Evolutionary conservation across 2,113 vertebrate genomes (phyloP), one percentile per base, ranked within the genome.

Genomic region (Rhea pennata): DNA sequence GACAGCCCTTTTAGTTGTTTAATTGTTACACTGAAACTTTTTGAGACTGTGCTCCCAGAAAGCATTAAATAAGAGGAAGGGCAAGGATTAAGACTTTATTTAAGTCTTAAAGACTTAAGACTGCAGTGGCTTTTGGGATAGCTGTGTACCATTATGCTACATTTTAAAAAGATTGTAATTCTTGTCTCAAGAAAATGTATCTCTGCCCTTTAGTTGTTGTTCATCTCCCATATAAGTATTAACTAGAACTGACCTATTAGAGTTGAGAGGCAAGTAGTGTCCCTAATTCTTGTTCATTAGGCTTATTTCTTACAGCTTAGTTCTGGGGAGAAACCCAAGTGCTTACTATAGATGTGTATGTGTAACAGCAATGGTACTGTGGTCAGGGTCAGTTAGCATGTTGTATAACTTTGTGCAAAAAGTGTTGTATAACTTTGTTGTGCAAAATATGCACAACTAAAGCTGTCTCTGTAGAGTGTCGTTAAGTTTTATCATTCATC

Each of bases 1-100:
- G 92, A 96, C 88, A 97, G 83, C 31, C 66, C n/a, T 97, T 97
- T 96, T 92, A 77, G 62, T 93, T 77, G 48, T 97, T 96, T 92
- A 77, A 59, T 93, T 77, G 48, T 94, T 94, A 66, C 74, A 74
- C 39, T 91, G 84, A 97, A 88, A 82, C 58, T 95, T 79, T 88
- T 29, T 83, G 95, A 93, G n/a, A 50, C 61, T 91, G 58, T 93
- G 44, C 66, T 97, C 58, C 71, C 82, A 81, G 65, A 87, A 39
- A 90, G 75, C 44, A n/a, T 89, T 90, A 75, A 93, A 89, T 46
- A 88, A 72, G 59, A 87, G 58, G 70, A 51, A 59, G 70, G 53
- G 54, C n/a, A 56, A 70, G 53, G 56, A 71, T 70, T 27, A 36
- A 36, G 36, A 36, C 36, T 36, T 36, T 36, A 36, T 36, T 36